Evolutionary conservation across 2,797 vertebrate genomes (phyloP).

Genomic region (Tapirus indicus): DNA sequence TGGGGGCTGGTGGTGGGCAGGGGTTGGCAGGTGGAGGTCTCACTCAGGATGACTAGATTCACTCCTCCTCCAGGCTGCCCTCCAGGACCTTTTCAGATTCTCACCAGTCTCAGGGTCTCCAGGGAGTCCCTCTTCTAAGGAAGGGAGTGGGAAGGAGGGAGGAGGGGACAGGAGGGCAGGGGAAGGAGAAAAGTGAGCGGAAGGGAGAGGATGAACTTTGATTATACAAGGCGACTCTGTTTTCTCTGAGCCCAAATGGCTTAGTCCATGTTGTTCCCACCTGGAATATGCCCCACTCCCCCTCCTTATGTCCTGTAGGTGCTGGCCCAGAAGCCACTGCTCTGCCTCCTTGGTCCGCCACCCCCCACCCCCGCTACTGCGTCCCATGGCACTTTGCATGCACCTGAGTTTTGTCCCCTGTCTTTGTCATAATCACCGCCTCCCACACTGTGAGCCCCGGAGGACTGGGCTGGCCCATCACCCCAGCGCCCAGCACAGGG

Average conservation of each 20-base stretch:
- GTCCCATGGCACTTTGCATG: too few species aligned
- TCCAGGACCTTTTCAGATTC: background rate
- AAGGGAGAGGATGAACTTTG: background rate
- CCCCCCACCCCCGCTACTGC: accelerated
- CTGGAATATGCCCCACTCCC: background rate
- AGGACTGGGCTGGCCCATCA: accelerated
- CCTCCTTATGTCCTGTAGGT: background rate
- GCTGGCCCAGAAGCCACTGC: background rate
- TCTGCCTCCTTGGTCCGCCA: background rate
- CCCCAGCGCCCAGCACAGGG: background rate
- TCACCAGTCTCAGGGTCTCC: background rate
- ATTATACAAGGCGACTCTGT: background rate
- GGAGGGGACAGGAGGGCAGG: accelerated
- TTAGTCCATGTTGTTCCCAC: background rate
- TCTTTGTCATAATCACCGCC: accelerated
- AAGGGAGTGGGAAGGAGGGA: background rate
- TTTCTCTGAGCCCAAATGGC: background rate
- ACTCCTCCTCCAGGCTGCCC: background rate
- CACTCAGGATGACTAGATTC: background rate
- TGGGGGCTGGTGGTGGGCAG: too few species aligned
- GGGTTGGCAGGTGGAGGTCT: background rate
- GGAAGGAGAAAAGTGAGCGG: background rate
- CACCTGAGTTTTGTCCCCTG: background rate
- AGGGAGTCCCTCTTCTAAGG: background rate
- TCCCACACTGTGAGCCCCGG: background rate